Base-by-base conservation (phyloP, 1,140 invertebrate genomes). In the Heliconius hewitsoni region DNA sequence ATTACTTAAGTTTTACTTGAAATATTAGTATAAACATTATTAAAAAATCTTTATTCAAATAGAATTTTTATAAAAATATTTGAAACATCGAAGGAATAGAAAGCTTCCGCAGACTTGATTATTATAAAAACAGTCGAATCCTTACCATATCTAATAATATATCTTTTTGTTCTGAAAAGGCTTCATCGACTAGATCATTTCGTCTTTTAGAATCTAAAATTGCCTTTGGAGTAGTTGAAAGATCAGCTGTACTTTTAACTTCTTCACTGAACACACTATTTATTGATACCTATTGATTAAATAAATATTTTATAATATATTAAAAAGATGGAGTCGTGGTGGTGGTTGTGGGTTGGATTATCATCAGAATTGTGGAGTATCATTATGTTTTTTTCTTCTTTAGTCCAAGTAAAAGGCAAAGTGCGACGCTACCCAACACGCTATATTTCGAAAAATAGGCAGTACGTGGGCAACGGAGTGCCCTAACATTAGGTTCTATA, bases 161-260 rank as follows among this genome's bases (percentile, higher is more conserved):
- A 77, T 91, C 90, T 81, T 91, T 93, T 81, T 93, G 90, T 85
- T 92, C 89, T 50, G 86, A 74, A 86, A 91, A 89, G 5, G 89
- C 83, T 84, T 91, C 87, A 37, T 91, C 86, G 3, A 90, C 86
- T 13, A 90, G 74, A 52, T 89, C 84, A 34, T 71, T 85, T 34
- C 85, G 83, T 80, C 84, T 72, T 80, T 90, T 87, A 23, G 80
- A 66, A 77, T 89, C 85, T 52, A 86, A 60, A 19, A 79, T 78
- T 50, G 84, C 60, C 74, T 84, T 86, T 3, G 76, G 76, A 57
- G 46, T 39, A n/a, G 60, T 71, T 23, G 77, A 52, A 71, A 66
- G 11, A 5, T 23, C n/a, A 0, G 27, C 23, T 66, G 60, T 66
- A 66, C 60, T 30, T 16, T 66, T 66, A 27, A 66, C 23, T 0